These are phyloP conservation scores for Nineta flava DNA, from an alignment of 2,888 invertebrate genomes.

Conservation along the genomic window DNA sequence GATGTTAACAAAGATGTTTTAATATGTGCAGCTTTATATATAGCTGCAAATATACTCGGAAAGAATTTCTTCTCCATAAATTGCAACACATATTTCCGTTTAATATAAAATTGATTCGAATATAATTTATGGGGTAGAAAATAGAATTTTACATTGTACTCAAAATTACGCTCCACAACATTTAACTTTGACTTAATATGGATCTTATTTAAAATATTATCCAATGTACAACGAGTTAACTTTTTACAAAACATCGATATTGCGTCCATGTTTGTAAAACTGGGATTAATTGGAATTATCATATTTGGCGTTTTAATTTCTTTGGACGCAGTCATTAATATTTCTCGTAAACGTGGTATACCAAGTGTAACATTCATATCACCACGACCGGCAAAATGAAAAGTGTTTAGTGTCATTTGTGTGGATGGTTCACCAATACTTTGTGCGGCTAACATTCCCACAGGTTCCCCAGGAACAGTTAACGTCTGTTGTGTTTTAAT, in stretches of 20 bases:
- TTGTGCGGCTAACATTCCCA: slow-evolving; percentile 91
- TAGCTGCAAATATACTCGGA: slow-evolving; percentile 42
- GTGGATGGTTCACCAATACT: slow-evolving; percentile 99
- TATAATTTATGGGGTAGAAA: slow-evolving; percentile 64
- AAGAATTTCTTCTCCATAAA: slow-evolving; percentile 62
- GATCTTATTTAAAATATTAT: slow-evolving; percentile 61
- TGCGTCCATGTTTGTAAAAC: slow-evolving; percentile 39
- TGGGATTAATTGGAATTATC: slow-evolving; percentile 67
- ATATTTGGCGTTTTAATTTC: slow-evolving; percentile 91
- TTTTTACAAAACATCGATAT: slow-evolving; percentile 42
- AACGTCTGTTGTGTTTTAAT: slow-evolving; percentile 62
- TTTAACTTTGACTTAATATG: slow-evolving; percentile 42
- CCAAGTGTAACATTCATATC: slow-evolving; percentile 99
- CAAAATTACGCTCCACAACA: slow-evolving; percentile 28
- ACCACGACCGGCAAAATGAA: slow-evolving; percentile 98
- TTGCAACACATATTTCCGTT: slow-evolving; percentile 49
- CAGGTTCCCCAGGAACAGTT: slow-evolving; percentile 87
- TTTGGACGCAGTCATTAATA: slow-evolving; percentile 89
- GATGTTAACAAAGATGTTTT: slow-evolving; percentile 32
- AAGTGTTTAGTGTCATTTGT: slow-evolving; percentile 99
- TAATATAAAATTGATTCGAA: slow-evolving; percentile 52
- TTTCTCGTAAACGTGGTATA: slow-evolving; percentile 92
- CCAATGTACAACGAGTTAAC: slow-evolving; percentile 62
- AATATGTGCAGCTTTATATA: slow-evolving; percentile 40
- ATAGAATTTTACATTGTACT: slow-evolving; percentile 50